Evolutionary conservation across 2,888 invertebrate genomes (phyloP).

Genomic region (Stenurella melanura): DNA sequence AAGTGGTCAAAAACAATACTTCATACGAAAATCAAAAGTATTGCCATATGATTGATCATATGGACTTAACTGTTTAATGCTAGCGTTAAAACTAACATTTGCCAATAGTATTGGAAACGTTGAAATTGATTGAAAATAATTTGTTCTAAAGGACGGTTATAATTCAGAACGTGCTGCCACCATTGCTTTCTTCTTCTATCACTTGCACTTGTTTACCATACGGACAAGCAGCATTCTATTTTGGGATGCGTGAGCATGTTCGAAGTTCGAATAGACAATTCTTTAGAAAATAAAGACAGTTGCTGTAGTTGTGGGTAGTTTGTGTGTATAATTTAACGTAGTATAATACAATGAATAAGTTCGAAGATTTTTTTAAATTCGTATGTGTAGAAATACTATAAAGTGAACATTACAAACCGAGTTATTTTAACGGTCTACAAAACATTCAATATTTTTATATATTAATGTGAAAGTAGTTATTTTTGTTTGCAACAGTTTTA

Average conservation of each 20-base stretch:
- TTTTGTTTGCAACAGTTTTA: slow-evolving; percentile 39
- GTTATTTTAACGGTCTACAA: slow-evolving; percentile 33
- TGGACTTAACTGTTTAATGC: background rate
- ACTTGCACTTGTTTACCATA: slow-evolving; percentile 37
- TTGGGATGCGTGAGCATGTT: slow-evolving; percentile 40
- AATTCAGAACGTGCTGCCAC: slow-evolving; percentile 1
- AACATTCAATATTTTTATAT: slow-evolving; percentile 31
- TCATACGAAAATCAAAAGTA: background rate
- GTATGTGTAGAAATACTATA: slow-evolving; percentile 24
- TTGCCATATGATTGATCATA: background rate
- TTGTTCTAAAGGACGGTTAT: slow-evolving; percentile 7
- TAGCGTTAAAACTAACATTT: background rate
- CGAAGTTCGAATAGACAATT: slow-evolving; percentile 38
- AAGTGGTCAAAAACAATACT: background rate
- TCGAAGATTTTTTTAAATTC: slow-evolving; percentile 28
- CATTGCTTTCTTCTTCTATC: slow-evolving; percentile 26
- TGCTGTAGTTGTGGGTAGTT: slow-evolving; percentile 41
- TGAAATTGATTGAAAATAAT: background rate
- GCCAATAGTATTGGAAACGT: background rate
- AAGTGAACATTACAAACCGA: slow-evolving; percentile 26
- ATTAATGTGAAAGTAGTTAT: slow-evolving; percentile 44
- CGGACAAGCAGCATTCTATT: slow-evolving; percentile 41
- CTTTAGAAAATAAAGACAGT: slow-evolving; percentile 40
- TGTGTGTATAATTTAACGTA: slow-evolving; percentile 40
- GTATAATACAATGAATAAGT: slow-evolving; percentile 34